Conservation (phyloP, 2,113 vertebrate genomes). For the Xyrauchen texanus region DNA sequence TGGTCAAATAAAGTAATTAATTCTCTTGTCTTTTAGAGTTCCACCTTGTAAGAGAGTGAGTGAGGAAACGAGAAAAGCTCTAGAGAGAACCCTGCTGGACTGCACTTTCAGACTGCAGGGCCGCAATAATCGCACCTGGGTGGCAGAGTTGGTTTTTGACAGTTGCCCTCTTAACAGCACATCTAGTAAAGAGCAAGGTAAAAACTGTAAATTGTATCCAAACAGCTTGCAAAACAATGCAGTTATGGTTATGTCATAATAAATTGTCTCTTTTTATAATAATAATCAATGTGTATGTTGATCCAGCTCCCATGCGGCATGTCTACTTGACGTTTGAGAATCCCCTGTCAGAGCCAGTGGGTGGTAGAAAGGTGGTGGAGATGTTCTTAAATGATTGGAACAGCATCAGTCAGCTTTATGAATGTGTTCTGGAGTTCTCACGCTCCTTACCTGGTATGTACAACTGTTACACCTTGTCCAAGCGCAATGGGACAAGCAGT, state of each 20-base stretch:
- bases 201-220: background rate
- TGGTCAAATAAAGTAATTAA: background rate
- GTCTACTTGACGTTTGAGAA: constrained; percentile 97
- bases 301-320: constrained; percentile 86
- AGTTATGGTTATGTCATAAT: background rate
- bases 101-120: constrained; percentile 98
- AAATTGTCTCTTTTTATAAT: background rate
- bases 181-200: constrained; percentile 93
- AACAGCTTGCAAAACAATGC: background rate
- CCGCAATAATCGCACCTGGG: constrained; percentile 97
- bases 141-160: constrained; percentile 93
- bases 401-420: constrained; percentile 92
- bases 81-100: constrained; percentile 91
- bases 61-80: constrained; percentile 89
- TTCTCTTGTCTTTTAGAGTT: constrained; percentile 75
- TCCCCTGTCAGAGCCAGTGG: constrained; percentile 93
- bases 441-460: constrained; percentile 84
- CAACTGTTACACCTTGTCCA: no score
- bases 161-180: constrained; percentile 95
- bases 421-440: constrained; percentile 95
- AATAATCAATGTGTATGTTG: constrained; percentile 31
- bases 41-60: constrained; percentile 90
- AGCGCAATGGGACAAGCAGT: no score
- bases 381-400: constrained; percentile 99
- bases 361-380: constrained; percentile 95